phyloP scores from a whole-genome alignment of 2,888 invertebrate genomes.

The Eupithecia subfuscata region DNA sequence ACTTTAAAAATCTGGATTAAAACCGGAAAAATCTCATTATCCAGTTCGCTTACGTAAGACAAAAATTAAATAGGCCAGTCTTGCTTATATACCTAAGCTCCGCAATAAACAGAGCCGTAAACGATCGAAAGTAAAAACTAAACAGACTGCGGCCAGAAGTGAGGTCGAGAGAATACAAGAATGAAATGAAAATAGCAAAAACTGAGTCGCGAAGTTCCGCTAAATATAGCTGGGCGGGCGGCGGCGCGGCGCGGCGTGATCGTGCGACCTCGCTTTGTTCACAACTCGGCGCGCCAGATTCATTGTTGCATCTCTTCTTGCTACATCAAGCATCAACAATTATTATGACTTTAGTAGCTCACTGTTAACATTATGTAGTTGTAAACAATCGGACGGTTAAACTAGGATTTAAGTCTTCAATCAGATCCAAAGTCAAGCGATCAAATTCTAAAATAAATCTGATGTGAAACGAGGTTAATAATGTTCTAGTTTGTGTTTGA shows the following conservation, averaged over 20 bases:
- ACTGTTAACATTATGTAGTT: conserved; percentile 1
- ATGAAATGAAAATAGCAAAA: conserved; percentile 83
- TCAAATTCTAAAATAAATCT: conserved; percentile 21
- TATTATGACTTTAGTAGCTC: conserved; percentile 30
- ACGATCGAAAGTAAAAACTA: conserved; percentile 29
- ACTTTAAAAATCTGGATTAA: not conserved
- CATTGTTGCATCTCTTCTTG: conserved; percentile 42
- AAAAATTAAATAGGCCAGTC: conserved; percentile 24
- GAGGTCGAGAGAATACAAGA: conserved; percentile 67
- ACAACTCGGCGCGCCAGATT: conserved; percentile 41
- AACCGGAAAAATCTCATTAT: conserved; percentile 5
- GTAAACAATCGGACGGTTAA: not conserved
- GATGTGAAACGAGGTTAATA: conserved; percentile 53
- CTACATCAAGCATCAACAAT: conserved; percentile 35
- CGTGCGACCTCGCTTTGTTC: conserved; percentile 70
- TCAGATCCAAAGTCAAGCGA: not conserved
- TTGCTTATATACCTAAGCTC: not conserved
- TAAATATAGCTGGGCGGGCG: conserved; percentile 78
- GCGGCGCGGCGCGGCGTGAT: conserved; percentile 50
- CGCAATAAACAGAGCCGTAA: conserved; percentile 18
- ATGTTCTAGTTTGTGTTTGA: conserved; percentile 59
- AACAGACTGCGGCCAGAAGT: conserved; percentile 57
- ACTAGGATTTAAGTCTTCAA: not conserved
- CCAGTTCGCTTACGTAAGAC: conserved; percentile 15
- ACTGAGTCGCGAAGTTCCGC: conserved; percentile 79